A percentile compares a stretch with the other conserved stretches of the same genome.
phyloP scores from a whole-genome alignment of 2,113 vertebrate species.

The Rhadina sibilatrix region DNA sequence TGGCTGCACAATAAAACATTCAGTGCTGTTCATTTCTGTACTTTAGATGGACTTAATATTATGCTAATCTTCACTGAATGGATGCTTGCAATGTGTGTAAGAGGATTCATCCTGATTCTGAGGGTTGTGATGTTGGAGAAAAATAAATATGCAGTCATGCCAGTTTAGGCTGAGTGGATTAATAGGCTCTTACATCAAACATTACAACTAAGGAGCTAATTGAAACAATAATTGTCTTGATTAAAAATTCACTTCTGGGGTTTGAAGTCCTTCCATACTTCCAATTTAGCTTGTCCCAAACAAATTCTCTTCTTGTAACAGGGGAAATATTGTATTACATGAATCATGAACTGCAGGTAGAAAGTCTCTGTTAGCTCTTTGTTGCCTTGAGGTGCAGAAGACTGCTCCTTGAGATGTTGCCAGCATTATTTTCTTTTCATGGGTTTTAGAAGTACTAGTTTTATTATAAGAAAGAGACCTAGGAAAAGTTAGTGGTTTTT shows the following conservation, averaged over 20 bases:
- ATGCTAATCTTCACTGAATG: constrained; percentile 31
- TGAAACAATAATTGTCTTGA: not conserved
- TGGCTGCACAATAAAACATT: constrained; percentile 6
- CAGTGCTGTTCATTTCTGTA: constrained; percentile 49
- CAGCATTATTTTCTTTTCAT: not conserved
- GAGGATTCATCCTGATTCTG: constrained; percentile 33
- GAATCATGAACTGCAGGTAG: not conserved
- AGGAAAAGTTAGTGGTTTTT: not conserved
- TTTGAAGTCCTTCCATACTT: not conserved
- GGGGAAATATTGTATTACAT: not conserved
- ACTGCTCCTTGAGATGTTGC: not conserved
- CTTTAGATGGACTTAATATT: constrained; percentile 45
- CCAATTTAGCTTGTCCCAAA: not conserved
- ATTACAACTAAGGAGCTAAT: not conserved
- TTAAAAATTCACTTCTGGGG: not conserved
- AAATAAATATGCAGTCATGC: not conserved
- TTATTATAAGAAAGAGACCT: not conserved
- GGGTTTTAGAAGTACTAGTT: not conserved
- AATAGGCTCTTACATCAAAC: not conserved
- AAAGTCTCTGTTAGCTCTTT: not conserved
- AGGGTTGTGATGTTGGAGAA: not conserved
- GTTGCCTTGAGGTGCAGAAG: not conserved
- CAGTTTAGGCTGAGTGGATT: not conserved
- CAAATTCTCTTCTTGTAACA: not conserved
- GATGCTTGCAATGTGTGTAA: constrained; percentile 31